Conservation (phyloP, 2,113 vertebrate genomes). For the Orcinus orca region DNA sequence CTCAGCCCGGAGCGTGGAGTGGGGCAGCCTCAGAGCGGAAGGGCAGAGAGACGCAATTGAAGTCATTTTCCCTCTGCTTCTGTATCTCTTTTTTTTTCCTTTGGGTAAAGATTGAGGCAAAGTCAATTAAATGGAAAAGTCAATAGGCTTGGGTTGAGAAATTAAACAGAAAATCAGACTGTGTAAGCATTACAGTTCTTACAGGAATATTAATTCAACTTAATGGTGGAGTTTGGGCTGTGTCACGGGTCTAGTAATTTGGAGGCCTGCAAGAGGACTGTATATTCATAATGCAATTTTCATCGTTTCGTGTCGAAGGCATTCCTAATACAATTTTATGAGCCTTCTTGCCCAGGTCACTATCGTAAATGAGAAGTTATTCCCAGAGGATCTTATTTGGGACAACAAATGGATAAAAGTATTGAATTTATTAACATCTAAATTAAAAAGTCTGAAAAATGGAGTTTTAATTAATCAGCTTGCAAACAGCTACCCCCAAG, state of each 20-base stretch:
- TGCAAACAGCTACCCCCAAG: constrained; percentile 36
- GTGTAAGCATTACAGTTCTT: neutral
- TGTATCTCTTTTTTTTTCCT: neutral
- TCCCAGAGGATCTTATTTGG: constrained; percentile 61
- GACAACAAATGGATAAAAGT: constrained; percentile 50
- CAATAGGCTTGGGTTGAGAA: neutral
- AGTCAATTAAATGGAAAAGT: neutral
- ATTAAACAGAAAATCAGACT: neutral
- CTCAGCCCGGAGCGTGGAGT: neutral
- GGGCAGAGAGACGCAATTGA: rapidly evolving
- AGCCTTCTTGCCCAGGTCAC: constrained; percentile 29
- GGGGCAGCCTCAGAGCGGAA: neutral
- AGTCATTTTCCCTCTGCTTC: neutral
- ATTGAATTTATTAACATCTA: constrained; percentile 75
- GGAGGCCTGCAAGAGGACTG: neutral
- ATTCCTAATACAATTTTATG: neutral
- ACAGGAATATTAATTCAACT: neutral
- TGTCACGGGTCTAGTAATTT: neutral
- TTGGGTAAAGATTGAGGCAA: neutral
- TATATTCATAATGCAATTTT: neutral
- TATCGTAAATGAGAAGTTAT: constrained; percentile 53
- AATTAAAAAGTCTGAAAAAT: constrained; percentile 72
- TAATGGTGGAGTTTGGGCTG: neutral
- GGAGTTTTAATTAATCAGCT: constrained; percentile 71
- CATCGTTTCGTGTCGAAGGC: neutral